Evolutionary conservation across 2,113 vertebrate species (phyloP).

Genomic region (Indri indri): DNA sequence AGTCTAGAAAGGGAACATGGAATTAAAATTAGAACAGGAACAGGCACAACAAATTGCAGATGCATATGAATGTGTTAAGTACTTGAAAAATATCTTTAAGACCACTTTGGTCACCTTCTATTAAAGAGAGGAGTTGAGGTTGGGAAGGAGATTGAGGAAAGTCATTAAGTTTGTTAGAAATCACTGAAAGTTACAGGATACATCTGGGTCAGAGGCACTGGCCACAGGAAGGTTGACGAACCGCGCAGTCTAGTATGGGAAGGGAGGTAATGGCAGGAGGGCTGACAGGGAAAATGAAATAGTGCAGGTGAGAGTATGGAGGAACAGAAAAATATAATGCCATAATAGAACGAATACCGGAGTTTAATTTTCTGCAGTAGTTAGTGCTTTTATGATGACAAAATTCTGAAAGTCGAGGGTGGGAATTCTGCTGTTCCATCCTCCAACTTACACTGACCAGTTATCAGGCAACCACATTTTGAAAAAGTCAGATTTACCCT

Average conservation of each 20-base stretch:
- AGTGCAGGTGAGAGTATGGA: background rate
- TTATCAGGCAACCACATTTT: background rate
- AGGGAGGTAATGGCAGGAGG: background rate
- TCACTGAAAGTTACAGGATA: background rate
- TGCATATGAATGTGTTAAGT: background rate
- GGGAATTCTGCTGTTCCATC: background rate
- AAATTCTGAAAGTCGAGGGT: background rate
- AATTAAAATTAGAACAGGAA: background rate
- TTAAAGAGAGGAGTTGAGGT: background rate
- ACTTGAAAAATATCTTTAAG: background rate
- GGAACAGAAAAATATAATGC: background rate
- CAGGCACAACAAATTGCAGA: background rate
- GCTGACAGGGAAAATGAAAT: background rate
- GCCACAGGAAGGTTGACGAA: background rate
- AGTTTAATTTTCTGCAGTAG: background rate
- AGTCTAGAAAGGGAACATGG: background rate
- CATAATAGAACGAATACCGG: background rate
- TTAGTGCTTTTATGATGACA: background rate
- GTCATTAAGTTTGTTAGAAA: background rate
- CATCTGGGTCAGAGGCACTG: background rate
- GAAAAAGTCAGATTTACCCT: background rate
- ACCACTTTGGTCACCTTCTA: background rate
- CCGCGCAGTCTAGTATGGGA: background rate
- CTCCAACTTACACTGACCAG: background rate
- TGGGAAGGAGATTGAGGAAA: background rate